phyloP scores from a whole-genome alignment of 2,888 invertebrate species.

The Tetragnatha montana region DNA sequence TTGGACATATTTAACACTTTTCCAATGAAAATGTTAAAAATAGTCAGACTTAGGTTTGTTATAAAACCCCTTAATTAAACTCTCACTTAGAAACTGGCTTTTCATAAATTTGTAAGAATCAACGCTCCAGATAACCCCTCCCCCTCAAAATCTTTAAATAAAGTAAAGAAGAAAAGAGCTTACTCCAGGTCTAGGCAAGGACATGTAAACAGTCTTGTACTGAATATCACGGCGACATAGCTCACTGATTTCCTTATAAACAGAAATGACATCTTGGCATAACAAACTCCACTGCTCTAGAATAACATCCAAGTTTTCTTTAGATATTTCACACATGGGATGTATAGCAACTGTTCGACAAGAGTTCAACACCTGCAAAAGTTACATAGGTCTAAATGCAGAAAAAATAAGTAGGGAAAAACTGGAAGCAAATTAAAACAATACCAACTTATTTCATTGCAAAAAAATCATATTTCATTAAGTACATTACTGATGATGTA shows the following conservation, averaged over 20 bases:
- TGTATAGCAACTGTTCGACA: conserved; percentile 93
- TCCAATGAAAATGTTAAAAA: background rate
- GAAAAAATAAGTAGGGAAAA: too few relatives aligned
- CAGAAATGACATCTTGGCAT: conserved; percentile 90
- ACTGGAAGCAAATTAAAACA: too few relatives aligned
- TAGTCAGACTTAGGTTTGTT: too few relatives aligned
- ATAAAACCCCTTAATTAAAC: too few relatives aligned
- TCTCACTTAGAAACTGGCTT: too few relatives aligned
- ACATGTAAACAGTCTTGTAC: conserved; percentile 91
- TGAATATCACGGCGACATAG: conserved; percentile 84
- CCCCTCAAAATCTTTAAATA: too few relatives aligned
- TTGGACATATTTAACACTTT: background rate
- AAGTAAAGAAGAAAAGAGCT: conserved; percentile 72
- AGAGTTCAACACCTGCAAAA: conserved; percentile 85
- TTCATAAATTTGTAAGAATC: too few relatives aligned
- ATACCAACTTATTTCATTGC: too few relatives aligned
- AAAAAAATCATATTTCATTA: too few relatives aligned
- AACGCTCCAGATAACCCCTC: too few relatives aligned
- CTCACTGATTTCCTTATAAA: conserved; percentile 89
- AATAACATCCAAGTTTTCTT: conserved; percentile 91
- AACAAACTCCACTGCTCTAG: conserved; percentile 96
- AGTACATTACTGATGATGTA: too few relatives aligned
- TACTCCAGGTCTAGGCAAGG: conserved; percentile 95
- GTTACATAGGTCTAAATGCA: too few relatives aligned
- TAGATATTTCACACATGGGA: conserved; percentile 94